Conservation (phyloP, 2,797 vertebrate genomes). For the Esox lucius region DNA sequence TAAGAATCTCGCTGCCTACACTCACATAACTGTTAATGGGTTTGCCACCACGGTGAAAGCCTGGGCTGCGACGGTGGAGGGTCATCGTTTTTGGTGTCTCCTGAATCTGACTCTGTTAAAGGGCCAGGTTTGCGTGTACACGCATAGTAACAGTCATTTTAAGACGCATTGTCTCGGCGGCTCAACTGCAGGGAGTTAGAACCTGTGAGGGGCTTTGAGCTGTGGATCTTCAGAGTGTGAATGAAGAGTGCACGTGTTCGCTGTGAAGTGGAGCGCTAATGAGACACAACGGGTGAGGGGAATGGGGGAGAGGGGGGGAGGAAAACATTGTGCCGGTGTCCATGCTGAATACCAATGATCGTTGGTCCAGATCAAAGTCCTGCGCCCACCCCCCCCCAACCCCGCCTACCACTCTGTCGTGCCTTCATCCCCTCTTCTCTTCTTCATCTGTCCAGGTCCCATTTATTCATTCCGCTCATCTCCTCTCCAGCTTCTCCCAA, state of each 20-base stretch:
- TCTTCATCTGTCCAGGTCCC: conserved; percentile 20
- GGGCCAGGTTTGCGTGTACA: not conserved
- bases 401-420: conserved; percentile 21
- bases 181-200: too few relatives aligned
- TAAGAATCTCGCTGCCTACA: not conserved
- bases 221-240: not conserved
- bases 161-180: too few relatives aligned
- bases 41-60: not conserved
- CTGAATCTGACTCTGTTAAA: not conserved
- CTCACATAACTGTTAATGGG: not conserved
- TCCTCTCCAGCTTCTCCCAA: not conserved
- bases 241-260: not conserved
- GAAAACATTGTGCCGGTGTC: conserved; percentile 23
- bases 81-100: not conserved
- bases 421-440: conserved; percentile 20
- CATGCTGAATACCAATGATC: conserved; percentile 63
- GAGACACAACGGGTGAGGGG: not conserved
- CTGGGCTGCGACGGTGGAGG: not conserved
- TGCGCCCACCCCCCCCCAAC: conserved; percentile 42
- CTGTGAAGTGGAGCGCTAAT: conserved; percentile 10
- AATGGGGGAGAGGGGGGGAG: conserved; percentile 17
- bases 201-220: not conserved
- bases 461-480: not conserved
- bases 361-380: conserved; percentile 64
- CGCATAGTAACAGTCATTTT: too few relatives aligned